Evolutionary conservation across 2,113 vertebrate genomes (phyloP), one percentile per base, ranked within the genome.

Genomic region (Chascanopsetta lugubris): DNA sequence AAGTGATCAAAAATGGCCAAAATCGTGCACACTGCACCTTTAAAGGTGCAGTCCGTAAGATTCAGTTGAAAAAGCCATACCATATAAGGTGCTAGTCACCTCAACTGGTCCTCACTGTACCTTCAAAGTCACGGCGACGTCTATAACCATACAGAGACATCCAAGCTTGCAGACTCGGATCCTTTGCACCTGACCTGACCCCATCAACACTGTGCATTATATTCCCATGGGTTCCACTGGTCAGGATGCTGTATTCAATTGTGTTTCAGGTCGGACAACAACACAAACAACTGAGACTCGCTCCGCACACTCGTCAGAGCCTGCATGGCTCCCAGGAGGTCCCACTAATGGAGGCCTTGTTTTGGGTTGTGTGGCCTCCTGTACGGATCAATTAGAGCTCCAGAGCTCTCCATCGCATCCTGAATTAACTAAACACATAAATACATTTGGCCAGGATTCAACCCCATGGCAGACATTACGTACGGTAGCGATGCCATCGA

Each of bases 341-440:
- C 63, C 34, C 48, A 36, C 29, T 86, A 88, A 87, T 85, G 75
- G 56, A 75, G 74, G 63, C 76, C 73, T 77, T 85, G 83, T 83
- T 78, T 79, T 69, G 71, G 47, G 72, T n/a, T 60, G 55, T 61
- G 54, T 48, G 55, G 42, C 60, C 47, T 69, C 65, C 69, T 79
- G 75, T 60, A 68, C 73, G 46, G 69, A 79, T 87, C 79, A 88
- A 87, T 91, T 87, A 91, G 80, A 24, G 42, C 49, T 62, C 73
- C 82, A 87, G 82, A 88, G 71, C 83, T 87, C 83, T 77, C 89
- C 82, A 82, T 79, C 75, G 71, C 78, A 83, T 88, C 85, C 82
- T 89, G 61, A 87, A 88, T 87, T 55, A 87, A 84, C 84, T 86
- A 90, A 90, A 87, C 36, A 72, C 86, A 85, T 90, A 91, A 91